Percentiles rank a stretch among this genome's conserved stretches.
These are phyloP conservation scores for Malurus elegans DNA, from an alignment of 2,113 vertebrate genomes.

Conservation along the genomic window DNA sequence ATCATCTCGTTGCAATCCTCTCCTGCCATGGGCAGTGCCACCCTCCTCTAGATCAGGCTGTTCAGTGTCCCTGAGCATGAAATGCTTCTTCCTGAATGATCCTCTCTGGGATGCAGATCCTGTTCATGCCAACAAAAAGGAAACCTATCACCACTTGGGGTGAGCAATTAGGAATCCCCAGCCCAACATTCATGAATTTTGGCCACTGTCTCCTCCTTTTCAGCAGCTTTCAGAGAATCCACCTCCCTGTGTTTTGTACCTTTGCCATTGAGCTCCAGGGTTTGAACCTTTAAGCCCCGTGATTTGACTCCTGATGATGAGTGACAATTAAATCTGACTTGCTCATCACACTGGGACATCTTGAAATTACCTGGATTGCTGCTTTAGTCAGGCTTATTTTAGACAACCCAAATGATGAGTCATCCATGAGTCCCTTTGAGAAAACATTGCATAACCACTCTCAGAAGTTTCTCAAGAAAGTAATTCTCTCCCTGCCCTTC, in stretches of 20 bases:
- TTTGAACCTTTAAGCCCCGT: background rate
- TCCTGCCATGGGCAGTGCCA: background rate
- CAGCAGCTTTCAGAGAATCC: background rate
- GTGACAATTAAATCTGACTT: background rate
- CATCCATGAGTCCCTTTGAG: background rate
- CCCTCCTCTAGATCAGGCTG: background rate
- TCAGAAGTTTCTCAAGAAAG: background rate
- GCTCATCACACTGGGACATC: background rate
- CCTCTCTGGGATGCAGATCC: background rate
- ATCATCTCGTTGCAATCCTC: background rate
- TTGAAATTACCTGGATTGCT: background rate
- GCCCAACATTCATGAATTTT: background rate
- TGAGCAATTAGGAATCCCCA: background rate
- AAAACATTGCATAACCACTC: background rate
- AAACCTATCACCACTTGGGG: background rate
- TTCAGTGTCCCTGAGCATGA: background rate
- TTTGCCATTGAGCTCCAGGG: background rate
- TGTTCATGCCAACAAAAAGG: background rate
- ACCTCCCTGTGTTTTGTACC: background rate
- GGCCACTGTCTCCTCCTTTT: background rate
- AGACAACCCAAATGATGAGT: background rate
- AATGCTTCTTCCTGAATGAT: background rate
- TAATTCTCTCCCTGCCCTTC: slow-evolving; percentile 9
- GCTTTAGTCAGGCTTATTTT: slow-evolving; percentile 17
- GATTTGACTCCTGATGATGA: background rate